A percentile compares a stretch with the other conserved stretches of the same genome.
Evolutionary conservation across 2,797 vertebrate genomes (phyloP).

Genomic region (Hoplostethus mediterraneus): DNA sequence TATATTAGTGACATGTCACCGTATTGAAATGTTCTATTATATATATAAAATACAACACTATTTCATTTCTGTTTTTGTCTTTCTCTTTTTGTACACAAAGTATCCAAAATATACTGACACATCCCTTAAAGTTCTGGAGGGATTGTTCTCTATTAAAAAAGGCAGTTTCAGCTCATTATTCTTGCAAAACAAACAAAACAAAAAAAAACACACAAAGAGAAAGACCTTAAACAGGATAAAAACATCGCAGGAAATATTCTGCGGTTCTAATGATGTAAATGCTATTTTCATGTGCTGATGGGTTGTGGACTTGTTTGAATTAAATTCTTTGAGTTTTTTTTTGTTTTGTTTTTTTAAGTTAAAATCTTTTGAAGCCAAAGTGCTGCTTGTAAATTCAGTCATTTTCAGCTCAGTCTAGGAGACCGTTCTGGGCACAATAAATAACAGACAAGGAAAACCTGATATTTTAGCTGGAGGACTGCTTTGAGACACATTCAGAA

Average conservation of each 20-base stretch:
- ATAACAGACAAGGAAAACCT: slow-evolving; percentile 46
- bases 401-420: slow-evolving; percentile 71
- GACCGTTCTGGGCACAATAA: slow-evolving; percentile 52
- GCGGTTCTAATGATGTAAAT: slow-evolving; percentile 48
- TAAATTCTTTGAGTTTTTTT: slow-evolving; percentile 61
- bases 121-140: slow-evolving; percentile 83
- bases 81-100: slow-evolving; percentile 87
- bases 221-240: slow-evolving; percentile 71
- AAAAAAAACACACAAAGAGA: slow-evolving; percentile 60
- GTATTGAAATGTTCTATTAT: slow-evolving; percentile 96
- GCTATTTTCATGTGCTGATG: slow-evolving; percentile 59
- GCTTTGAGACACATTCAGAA: slow-evolving; percentile 64
- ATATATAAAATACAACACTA: slow-evolving; percentile 97
- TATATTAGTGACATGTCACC: slow-evolving; percentile 96
- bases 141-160: slow-evolving; percentile 82
- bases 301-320: slow-evolving; percentile 71
- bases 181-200: slow-evolving; percentile 71
- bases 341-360: slow-evolving; percentile 21
- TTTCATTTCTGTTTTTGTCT: slow-evolving; percentile 85
- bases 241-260: slow-evolving; percentile 61
- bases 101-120: slow-evolving; percentile 88
- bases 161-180: slow-evolving; percentile 86
- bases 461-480: slow-evolving; percentile 53
- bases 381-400: slow-evolving; percentile 81
- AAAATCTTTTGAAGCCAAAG: slow-evolving; percentile 74